Percentiles rank a stretch among this genome's conserved stretches.
Conservation (phyloP, 1,140 invertebrate genomes). For the Zaprionus kolodkinae region DNA sequence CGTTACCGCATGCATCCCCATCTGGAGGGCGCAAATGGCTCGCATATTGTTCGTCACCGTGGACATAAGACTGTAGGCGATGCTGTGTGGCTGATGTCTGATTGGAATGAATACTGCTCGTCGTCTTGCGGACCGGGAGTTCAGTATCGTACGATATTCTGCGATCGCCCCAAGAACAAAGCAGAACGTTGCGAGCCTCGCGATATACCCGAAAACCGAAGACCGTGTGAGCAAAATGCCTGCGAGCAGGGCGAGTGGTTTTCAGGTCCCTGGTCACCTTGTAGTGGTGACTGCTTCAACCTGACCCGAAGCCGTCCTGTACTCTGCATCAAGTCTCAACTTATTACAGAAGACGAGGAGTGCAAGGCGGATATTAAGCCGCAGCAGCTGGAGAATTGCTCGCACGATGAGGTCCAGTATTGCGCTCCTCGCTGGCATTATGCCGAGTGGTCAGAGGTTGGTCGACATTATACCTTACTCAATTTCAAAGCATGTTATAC, state of each 20-base stretch:
- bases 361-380: constrained; percentile 77
- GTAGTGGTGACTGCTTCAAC: constrained; percentile 84
- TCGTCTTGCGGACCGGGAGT: constrained; percentile 68
- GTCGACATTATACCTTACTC: background rate
- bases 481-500: background rate
- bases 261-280: constrained; percentile 88
- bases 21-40: constrained; percentile 28
- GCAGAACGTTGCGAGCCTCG: constrained; percentile 86
- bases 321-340: constrained; percentile 85
- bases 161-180: constrained; percentile 83
- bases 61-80: constrained; percentile 48
- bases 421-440: constrained; percentile 87
- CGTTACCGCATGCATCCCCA: constrained; percentile 57
- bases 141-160: constrained; percentile 81
- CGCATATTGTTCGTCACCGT: constrained; percentile 48
- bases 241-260: constrained; percentile 89
- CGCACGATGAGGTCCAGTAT: constrained; percentile 83
- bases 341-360: constrained; percentile 83
- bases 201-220: constrained; percentile 86
- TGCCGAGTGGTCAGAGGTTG: constrained; percentile 87
- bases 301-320: constrained; percentile 84
- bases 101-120: constrained; percentile 83
- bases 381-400: constrained; percentile 80
- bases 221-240: constrained; percentile 86
- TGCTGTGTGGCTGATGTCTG: constrained; percentile 75